These are phyloP conservation scores for Julus scandinavius DNA, from an alignment of 2,888 invertebrate genomes.

Conservation along the genomic window DNA sequence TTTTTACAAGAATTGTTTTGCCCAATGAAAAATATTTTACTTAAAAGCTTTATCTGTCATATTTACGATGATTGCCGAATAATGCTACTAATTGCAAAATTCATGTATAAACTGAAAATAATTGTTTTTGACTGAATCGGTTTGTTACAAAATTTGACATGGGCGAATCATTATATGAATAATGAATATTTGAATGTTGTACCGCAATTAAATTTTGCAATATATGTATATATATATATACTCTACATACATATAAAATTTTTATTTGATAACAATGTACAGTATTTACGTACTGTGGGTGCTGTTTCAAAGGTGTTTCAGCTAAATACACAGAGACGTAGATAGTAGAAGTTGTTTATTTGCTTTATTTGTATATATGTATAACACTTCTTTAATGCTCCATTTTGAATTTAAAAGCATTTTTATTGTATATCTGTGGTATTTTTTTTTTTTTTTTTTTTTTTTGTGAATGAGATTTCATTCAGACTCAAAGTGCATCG, in stretches of 20 bases:
- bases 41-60: not conserved
- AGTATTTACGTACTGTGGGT: not conserved
- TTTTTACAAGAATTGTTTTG: not conserved
- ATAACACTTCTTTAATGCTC: not conserved
- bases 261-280: not conserved
- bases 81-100: too few species aligned
- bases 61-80: not conserved
- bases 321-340: slow-evolving; percentile 1
- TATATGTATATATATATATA: not conserved
- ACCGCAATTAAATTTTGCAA: not conserved
- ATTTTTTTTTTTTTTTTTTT: too few species aligned
- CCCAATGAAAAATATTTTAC: not conserved
- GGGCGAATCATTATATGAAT: too few species aligned
- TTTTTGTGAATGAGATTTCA: not conserved
- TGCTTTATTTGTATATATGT: not conserved
- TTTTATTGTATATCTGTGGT: not conserved
- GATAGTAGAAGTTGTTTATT: not conserved
- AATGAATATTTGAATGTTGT: too few species aligned
- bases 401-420: not conserved
- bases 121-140: too few species aligned
- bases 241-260: not conserved
- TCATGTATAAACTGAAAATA: too few species aligned
- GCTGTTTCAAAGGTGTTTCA: not conserved
- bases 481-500: not conserved
- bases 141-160: too few species aligned